Conservation (phyloP, 2,797 vertebrate genomes). For the Silurus aristotelis region DNA sequence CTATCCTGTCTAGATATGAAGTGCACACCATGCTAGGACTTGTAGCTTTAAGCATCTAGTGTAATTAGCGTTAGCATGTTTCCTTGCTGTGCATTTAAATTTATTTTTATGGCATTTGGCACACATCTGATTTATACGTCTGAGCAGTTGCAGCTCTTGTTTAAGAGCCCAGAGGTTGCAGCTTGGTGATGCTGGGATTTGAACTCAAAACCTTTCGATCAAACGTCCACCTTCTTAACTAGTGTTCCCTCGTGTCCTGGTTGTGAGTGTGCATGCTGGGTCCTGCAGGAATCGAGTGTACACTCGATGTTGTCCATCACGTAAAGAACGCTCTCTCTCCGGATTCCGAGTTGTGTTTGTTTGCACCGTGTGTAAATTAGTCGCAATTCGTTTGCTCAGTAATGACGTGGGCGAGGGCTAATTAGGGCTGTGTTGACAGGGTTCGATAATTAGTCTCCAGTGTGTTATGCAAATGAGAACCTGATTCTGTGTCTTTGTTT, state of each 20-base stretch:
- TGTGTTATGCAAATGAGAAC: conserved; percentile 78
- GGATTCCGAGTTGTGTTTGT: conserved; percentile 64
- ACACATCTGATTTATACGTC: too few species aligned
- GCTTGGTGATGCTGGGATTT: too few species aligned
- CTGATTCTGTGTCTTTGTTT: conserved; percentile 62
- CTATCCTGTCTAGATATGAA: neutral
- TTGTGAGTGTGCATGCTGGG: too few species aligned
- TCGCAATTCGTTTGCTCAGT: conserved; percentile 80
- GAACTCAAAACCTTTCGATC: too few species aligned
- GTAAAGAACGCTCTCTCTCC: neutral
- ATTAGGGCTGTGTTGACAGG: conserved; percentile 78
- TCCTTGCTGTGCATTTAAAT: too few species aligned
- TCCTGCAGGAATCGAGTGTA: neutral
- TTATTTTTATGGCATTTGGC: too few species aligned
- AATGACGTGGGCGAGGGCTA: conserved; percentile 78
- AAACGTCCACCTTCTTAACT: too few species aligned
- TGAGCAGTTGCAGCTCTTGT: too few species aligned
- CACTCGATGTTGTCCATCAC: neutral
- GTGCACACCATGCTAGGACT: too few species aligned
- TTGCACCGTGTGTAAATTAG: conserved; percentile 76
- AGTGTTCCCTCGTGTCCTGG: neutral
- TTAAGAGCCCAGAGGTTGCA: too few species aligned
- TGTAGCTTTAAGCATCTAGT: too few species aligned
- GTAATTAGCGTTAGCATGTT: too few species aligned
- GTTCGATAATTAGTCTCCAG: conserved; percentile 81